Base-by-base conservation (phyloP, 1,140 invertebrate species). In the Scaptomyza pallida region DNA sequence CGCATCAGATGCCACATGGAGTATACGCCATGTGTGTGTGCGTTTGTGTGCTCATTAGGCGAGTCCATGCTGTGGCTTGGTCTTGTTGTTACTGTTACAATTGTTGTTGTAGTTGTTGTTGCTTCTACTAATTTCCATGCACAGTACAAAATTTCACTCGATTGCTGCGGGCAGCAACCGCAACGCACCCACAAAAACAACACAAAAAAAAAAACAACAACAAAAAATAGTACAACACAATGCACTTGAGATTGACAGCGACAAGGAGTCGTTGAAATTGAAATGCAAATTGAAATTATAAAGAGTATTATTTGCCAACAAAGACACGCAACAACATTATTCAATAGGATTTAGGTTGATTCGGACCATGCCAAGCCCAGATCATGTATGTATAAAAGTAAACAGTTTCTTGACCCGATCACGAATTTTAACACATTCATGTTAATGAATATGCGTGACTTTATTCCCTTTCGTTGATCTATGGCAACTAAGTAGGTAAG, bases 41-140 rank as follows among this genome's bases (percentile, higher is more conserved):
- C n/a, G 59, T 63, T 59, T 65, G 60, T 61, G 47, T 86, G 81
- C 81, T 86, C 81, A 81, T 85, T 86, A 81, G 82, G 72, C 80
- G 51, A 47, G 40, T 82, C 69, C 60, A 37, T 45, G 19, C 44
- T 51, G 59, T 13, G 48, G 37, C 56, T 43, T 33, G 48, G 17
- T 35, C 13, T 35, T 35, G 33, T 35, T 35, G 33, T 12, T 37
- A n/a, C n/a, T 1, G 3, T n/a, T 37, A n/a, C 12, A 12, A 35
- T 35, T 37, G 33, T 37, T 37, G 45, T 50, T 21, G 47, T 44
- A 33, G 30, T 10, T 44, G n/a, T 35, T 57, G 72, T 54, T 51
- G 48, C 16, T 17, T 60, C 48, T 52, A 64, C 80, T 85, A 85
- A 83, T 83, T 83, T 85, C 63, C 63, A 73, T 83, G 67, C 78